Conservation (phyloP, 1,140 invertebrate genomes). For the Diprion similis region DNA sequence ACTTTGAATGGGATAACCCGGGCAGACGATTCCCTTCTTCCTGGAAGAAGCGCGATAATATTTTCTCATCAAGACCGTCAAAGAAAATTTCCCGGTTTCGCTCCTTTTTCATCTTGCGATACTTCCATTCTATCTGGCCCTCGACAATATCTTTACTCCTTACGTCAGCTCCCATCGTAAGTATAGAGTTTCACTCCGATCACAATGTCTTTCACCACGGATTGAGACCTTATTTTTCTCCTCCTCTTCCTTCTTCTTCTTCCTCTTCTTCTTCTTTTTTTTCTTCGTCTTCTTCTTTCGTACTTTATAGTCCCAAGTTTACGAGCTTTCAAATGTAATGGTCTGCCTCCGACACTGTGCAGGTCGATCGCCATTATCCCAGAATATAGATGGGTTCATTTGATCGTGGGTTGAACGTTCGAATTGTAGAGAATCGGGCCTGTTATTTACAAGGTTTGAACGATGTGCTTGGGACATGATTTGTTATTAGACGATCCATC, state of each 20-base stretch:
- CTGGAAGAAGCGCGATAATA: not conserved
- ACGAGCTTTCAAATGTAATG: conserved; percentile 7
- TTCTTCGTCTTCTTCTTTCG: not conserved
- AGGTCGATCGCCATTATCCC: not conserved
- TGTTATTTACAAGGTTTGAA: not conserved
- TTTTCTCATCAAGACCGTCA: not conserved
- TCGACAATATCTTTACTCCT: not conserved
- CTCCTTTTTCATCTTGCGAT: not conserved
- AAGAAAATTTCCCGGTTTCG: not conserved
- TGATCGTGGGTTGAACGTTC: not conserved
- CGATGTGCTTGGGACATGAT: not conserved
- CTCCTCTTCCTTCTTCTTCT: no score
- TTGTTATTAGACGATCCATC: not conserved
- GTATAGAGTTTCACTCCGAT: no score
- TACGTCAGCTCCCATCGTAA: no score
- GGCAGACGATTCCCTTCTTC: not conserved
- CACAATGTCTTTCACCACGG: no score
- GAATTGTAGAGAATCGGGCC: not conserved
- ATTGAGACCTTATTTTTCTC: no score
- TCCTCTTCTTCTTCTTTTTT: not conserved
- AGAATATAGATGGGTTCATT: conserved; percentile 6
- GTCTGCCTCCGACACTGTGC: not conserved
- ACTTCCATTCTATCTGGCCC: not conserved
- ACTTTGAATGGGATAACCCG: not conserved
- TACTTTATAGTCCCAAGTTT: not conserved